A percentile compares a stretch with the other conserved stretches of the same genome.
These are phyloP conservation scores for Drosophila rhopaloa DNA, from an alignment of 1,140 invertebrate genomes.

Conservation along the genomic window DNA sequence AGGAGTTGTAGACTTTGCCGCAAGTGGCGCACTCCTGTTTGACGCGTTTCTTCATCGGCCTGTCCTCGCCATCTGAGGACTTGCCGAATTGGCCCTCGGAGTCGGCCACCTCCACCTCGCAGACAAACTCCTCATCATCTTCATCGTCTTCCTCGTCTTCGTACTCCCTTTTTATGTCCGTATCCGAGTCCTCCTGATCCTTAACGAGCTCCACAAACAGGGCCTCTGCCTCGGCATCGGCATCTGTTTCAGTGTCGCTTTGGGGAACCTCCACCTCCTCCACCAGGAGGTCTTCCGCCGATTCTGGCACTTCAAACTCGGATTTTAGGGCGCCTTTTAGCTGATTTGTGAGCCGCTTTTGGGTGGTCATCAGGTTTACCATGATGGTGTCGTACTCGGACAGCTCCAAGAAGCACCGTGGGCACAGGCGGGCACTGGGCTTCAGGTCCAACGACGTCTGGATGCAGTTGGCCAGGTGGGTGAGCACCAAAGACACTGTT, in stretches of 20 bases:
- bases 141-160: slow-evolving; percentile 43
- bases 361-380: slow-evolving; percentile 74
- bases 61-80: slow-evolving; percentile 26
- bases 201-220: slow-evolving; percentile 68
- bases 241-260: slow-evolving; percentile 27
- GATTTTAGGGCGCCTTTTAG: slow-evolving; percentile 61
- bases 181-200: slow-evolving; percentile 45
- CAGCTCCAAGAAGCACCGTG: slow-evolving; percentile 67
- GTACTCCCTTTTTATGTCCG: slow-evolving; percentile 57
- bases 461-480: slow-evolving; percentile 74
- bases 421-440: slow-evolving; percentile 51
- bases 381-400: slow-evolving; percentile 75
- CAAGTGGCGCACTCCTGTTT: slow-evolving; percentile 66
- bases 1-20: slow-evolving; percentile 60
- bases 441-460: slow-evolving; percentile 57
- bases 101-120: slow-evolving; percentile 42
- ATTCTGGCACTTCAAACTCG: slow-evolving; percentile 38
- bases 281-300: slow-evolving; percentile 40
- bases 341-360: slow-evolving; percentile 65
- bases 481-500: slow-evolving; percentile 63
- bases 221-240: slow-evolving; percentile 63
- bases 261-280: slow-evolving; percentile 40
- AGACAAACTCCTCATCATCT: slow-evolving; percentile 54
- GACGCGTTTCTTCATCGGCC: slow-evolving; percentile 33
- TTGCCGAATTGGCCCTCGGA: slow-evolving; percentile 11